These are phyloP conservation scores for Oxyteleia sp. DNA, from an alignment of 2,888 invertebrate species.

Conservation along the genomic window DNA sequence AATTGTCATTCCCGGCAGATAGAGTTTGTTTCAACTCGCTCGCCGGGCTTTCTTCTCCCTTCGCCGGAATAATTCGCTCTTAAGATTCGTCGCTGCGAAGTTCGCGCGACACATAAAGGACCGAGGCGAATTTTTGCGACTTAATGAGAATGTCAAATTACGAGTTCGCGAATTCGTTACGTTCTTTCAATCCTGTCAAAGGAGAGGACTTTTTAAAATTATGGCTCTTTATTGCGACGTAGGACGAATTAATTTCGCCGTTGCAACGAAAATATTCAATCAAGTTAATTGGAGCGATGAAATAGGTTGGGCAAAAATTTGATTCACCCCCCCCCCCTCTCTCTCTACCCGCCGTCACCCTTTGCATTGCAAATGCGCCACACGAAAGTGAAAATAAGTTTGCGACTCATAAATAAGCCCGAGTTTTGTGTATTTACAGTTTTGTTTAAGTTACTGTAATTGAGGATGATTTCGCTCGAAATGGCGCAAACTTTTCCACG, in stretches of 20 bases:
- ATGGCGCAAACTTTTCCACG: too few relatives aligned
- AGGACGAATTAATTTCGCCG: slow-evolving; percentile 29
- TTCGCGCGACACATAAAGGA: slow-evolving; percentile 31
- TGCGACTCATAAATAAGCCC: slow-evolving; percentile 16
- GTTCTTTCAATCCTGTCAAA: slow-evolving; percentile 48
- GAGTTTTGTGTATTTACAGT: slow-evolving; percentile 25
- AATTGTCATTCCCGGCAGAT: slow-evolving; percentile 55
- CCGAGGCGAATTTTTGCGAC: slow-evolving; percentile 42
- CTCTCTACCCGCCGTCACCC: too few relatives aligned
- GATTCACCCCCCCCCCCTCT: not conserved
- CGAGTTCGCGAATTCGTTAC: slow-evolving; percentile 36
- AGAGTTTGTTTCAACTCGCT: slow-evolving; percentile 49
- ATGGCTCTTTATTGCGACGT: slow-evolving; percentile 16
- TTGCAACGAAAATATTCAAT: slow-evolving; percentile 29
- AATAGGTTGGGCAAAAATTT: slow-evolving; percentile 3
- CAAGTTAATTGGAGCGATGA: slow-evolving; percentile 11
- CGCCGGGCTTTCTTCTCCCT: slow-evolving; percentile 34
- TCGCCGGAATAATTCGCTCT: slow-evolving; percentile 46
- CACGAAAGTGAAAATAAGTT: not conserved
- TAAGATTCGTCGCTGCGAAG: slow-evolving; percentile 38
- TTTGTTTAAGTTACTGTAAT: slow-evolving; percentile 31
- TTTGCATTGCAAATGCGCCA: not conserved
- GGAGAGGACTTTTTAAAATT: slow-evolving; percentile 29
- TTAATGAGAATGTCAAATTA: slow-evolving; percentile 56
- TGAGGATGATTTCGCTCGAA: too few relatives aligned